A percentile compares a stretch with the other conserved stretches of the same genome.
Conservation (phyloP, 2,888 invertebrate genomes). For the Eupithecia insigniata region DNA sequence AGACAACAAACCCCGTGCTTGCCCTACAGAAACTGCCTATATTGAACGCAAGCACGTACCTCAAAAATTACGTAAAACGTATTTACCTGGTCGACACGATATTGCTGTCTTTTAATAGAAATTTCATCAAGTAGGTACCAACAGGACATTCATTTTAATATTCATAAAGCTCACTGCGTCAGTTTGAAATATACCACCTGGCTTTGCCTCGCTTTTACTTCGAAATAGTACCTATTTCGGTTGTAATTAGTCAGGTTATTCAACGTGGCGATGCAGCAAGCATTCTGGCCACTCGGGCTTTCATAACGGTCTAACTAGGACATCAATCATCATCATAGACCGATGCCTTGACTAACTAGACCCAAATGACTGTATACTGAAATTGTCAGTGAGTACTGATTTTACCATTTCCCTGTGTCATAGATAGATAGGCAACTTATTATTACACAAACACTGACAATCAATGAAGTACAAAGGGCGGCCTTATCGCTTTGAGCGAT, state of each 20-base stretch:
- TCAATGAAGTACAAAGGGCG: no score
- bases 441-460: no score
- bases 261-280: neutral
- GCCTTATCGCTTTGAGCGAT: no score
- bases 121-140: neutral
- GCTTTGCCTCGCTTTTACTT: slow-evolving; percentile 2
- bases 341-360: neutral
- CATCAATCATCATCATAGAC: neutral
- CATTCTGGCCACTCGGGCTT: slow-evolving; percentile 2
- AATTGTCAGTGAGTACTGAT: no score
- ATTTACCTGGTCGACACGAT: neutral
- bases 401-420: no score
- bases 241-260: slow-evolving; percentile 1
- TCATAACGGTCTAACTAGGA: neutral
- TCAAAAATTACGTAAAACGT: neutral
- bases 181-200: slow-evolving; percentile 2
- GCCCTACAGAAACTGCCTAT: neutral
- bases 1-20: no score
- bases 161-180: neutral
- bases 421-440: no score
- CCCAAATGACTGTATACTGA: neutral
- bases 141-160: neutral
- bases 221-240: slow-evolving; percentile 1
- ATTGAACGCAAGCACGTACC: neutral
- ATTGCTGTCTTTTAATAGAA: neutral